phyloP scores from a whole-genome alignment of 2,888 invertebrate species.

The Synergus itoensis region DNA sequence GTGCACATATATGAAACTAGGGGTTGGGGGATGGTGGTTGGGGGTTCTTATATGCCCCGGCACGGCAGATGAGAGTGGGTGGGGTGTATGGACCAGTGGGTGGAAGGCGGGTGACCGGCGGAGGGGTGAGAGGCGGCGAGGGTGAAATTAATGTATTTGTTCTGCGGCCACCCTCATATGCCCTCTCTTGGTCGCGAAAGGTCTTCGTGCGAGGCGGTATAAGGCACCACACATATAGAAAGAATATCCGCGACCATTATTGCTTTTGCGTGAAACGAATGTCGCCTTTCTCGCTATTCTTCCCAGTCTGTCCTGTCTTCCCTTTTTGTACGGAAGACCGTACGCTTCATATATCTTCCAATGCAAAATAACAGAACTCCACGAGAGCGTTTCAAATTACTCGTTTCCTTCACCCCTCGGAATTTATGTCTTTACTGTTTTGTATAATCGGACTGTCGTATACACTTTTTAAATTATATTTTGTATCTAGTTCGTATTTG shows the following conservation, averaged over 20 bases:
- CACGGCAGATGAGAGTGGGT: conserved; percentile 39
- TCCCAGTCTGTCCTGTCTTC: conserved; percentile 53
- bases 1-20: conserved; percentile 52
- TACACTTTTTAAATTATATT: conserved; percentile 37
- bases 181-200: conserved; percentile 63
- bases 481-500: conserved; percentile 4
- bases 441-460: conserved; percentile 30
- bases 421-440: conserved; percentile 42
- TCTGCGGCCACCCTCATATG: conserved; percentile 75
- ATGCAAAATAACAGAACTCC: conserved; percentile 41
- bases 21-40: conserved; percentile 43
- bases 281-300: conserved; percentile 43
- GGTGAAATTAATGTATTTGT: conserved; percentile 77
- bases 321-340: conserved; percentile 45
- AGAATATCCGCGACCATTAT: conserved; percentile 65
- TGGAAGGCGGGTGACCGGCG: conserved; percentile 51
- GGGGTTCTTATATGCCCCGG: conserved; percentile 55
- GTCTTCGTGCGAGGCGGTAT: conserved; percentile 62
- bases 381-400: conserved; percentile 42
- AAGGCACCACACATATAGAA: conserved; percentile 49
- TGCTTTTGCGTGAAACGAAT: conserved; percentile 67
- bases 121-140: conserved; percentile 56
- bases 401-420: conserved; percentile 38
- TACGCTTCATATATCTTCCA: conserved; percentile 41
- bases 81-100: conserved; percentile 46